phyloP scores from a whole-genome alignment of 2,797 vertebrate genomes.

The Eulemur rubriventer region DNA sequence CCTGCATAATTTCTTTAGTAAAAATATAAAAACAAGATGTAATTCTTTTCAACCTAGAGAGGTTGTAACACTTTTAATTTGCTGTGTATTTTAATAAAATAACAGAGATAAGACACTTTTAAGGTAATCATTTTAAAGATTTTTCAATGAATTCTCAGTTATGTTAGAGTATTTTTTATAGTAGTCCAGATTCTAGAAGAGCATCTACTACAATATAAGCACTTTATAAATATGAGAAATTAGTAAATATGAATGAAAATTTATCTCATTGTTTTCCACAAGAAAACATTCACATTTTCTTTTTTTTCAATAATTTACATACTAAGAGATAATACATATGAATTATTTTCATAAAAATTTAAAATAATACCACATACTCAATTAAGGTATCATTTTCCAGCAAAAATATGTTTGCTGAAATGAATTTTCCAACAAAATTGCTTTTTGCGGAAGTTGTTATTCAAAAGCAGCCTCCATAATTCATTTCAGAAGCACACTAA shows the following conservation, averaged over 20 bases:
- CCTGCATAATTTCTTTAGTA: neutral
- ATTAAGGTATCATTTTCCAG: neutral
- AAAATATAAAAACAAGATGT: neutral
- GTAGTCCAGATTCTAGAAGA: neutral
- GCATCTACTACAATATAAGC: neutral
- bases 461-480: neutral
- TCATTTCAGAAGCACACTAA: neutral
- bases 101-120: neutral
- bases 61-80: neutral
- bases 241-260: neutral
- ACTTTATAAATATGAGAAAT: neutral
- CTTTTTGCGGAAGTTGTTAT: neutral
- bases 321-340: neutral
- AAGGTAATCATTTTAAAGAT: neutral
- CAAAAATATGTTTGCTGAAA: neutral
- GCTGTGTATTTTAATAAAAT: neutral
- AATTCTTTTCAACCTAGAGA: neutral
- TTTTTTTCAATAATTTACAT: neutral
- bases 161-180: neutral
- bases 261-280: neutral
- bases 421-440: neutral
- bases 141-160: neutral
- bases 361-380: neutral
- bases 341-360: neutral
- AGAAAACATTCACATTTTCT: neutral